phyloP scores from a whole-genome alignment of 2,113 vertebrate species.

The Calidris pygmaea region DNA sequence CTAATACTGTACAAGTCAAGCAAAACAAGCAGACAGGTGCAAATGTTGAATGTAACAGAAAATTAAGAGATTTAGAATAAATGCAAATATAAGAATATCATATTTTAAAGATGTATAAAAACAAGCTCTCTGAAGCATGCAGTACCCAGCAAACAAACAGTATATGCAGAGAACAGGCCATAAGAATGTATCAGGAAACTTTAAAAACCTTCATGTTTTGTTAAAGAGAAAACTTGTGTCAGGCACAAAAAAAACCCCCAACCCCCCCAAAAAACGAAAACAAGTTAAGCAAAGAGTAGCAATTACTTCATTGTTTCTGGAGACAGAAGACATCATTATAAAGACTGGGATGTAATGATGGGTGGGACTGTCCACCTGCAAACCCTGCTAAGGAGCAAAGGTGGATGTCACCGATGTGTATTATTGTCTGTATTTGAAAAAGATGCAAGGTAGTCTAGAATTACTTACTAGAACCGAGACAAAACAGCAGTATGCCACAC shows the following conservation, averaged over 20 bases:
- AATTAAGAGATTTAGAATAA: neutral
- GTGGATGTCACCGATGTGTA: neutral
- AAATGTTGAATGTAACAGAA: neutral
- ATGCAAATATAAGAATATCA: neutral
- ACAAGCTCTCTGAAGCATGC: neutral
- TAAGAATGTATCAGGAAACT: neutral
- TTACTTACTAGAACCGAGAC: neutral
- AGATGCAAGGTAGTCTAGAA: neutral
- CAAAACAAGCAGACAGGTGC: neutral
- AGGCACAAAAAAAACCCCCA: neutral
- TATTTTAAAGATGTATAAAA: neutral
- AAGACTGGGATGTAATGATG: neutral
- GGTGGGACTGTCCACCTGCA: neutral
- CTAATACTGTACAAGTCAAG: neutral
- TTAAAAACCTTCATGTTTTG: neutral
- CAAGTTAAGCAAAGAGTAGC: neutral
- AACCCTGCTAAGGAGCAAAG: neutral
- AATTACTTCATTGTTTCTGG: neutral
- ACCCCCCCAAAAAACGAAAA: neutral
- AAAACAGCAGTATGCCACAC: neutral
- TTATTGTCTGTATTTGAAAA: neutral
- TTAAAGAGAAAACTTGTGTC: neutral
- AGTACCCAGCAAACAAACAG: neutral
- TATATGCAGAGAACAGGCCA: neutral
- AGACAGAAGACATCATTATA: neutral